Evolutionary conservation across 2,113 vertebrate species (phyloP).

Genomic region (Coturnix japonica): DNA sequence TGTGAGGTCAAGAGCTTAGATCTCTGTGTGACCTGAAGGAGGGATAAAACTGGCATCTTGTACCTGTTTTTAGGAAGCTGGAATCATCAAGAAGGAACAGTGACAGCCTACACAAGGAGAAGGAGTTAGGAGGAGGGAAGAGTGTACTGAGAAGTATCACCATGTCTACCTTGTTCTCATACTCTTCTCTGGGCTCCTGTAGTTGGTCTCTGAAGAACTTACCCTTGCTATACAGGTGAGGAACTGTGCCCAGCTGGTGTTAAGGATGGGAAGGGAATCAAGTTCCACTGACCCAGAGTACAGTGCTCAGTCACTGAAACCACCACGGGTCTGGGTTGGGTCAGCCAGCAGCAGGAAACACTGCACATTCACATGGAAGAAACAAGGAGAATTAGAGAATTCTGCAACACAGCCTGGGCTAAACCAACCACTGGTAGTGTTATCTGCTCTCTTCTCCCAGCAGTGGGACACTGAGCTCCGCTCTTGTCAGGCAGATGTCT

Average conservation of each 20-base stretch:
- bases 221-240: not conserved
- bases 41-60: not conserved
- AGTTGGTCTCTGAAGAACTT: not conserved
- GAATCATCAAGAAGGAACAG: not conserved
- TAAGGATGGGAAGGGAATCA: not conserved
- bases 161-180: not conserved
- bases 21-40: not conserved
- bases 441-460: not conserved
- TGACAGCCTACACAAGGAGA: not conserved
- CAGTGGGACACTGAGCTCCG: not conserved
- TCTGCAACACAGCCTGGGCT: accelerated
- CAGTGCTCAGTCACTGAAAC: not conserved
- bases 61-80: not conserved
- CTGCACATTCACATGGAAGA: not conserved
- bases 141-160: not conserved
- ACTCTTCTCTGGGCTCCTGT: not conserved
- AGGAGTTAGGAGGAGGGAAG: not conserved
- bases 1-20: not conserved
- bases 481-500: not conserved
- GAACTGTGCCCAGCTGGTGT: not conserved
- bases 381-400: not conserved
- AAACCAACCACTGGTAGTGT: not conserved
- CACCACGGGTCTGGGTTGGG: not conserved
- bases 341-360: not conserved
- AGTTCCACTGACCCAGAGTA: not conserved